Evolutionary conservation across 2,797 vertebrate genomes (phyloP).

Genomic region (Lepilemur septentrionalis): DNA sequence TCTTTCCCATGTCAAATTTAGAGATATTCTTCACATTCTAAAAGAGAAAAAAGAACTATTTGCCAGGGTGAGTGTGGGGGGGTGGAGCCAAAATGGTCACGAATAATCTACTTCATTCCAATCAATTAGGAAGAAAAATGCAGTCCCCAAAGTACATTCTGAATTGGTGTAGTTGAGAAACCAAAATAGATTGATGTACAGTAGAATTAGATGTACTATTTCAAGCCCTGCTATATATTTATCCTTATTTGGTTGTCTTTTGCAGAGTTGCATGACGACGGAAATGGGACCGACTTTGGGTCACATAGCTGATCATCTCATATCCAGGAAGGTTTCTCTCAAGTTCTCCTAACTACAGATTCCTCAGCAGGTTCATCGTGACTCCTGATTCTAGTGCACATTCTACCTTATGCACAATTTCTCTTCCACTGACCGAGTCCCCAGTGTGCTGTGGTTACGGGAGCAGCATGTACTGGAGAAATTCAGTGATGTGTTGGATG

Average conservation of each 20-base stretch:
- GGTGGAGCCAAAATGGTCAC: background rate
- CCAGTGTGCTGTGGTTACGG: fast-evolving
- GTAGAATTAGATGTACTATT: slow-evolving; percentile 68
- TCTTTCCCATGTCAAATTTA: slow-evolving; percentile 6
- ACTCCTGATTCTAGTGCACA: background rate
- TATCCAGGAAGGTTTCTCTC: background rate
- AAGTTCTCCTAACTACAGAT: background rate
- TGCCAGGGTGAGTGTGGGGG: background rate
- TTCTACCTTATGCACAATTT: background rate
- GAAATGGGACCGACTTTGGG: slow-evolving; percentile 4
- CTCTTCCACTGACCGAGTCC: background rate
- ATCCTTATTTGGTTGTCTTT: slow-evolving; percentile 73
- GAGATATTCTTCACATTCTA: background rate
- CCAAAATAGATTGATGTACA: slow-evolving; percentile 64
- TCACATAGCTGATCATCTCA: background rate
- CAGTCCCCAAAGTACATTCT: slow-evolving; percentile 42
- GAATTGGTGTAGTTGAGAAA: slow-evolving; percentile 33
- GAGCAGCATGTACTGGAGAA: background rate
- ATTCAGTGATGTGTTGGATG: fast-evolving
- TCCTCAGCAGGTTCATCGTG: background rate
- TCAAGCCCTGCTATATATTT: slow-evolving; percentile 57
- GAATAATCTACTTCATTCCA: slow-evolving; percentile 52
- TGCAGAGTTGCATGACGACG: background rate
- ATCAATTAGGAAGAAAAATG: slow-evolving; percentile 65
- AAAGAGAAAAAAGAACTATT: slow-evolving; percentile 20